Evolutionary conservation across 2,797 vertebrate species (phyloP).

Genomic region (Helostoma temminkii): DNA sequence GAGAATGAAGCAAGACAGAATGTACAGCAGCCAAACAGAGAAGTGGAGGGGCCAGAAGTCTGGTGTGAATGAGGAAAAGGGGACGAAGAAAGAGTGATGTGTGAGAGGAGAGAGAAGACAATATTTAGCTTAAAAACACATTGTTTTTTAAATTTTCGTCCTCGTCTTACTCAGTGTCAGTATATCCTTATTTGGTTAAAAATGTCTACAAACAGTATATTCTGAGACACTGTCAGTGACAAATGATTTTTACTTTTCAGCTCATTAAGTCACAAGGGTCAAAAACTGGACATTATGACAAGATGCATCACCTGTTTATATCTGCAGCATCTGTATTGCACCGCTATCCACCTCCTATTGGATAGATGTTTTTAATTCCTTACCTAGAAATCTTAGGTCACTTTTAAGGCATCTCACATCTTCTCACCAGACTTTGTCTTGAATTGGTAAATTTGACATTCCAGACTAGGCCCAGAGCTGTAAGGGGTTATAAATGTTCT

Average conservation of each 20-base stretch:
- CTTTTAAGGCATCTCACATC: conserved; percentile 7
- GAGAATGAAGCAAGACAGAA: conserved; percentile 60
- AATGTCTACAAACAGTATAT: too few relatives aligned
- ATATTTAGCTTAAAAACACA: conserved; percentile 48
- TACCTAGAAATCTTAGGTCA: conserved; percentile 18
- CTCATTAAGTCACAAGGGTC: too few relatives aligned
- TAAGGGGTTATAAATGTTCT: conserved; percentile 50
- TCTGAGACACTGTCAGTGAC: too few relatives aligned
- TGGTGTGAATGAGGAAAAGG: conserved; percentile 39
- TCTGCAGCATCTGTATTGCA: neutral
- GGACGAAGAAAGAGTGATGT: conserved; percentile 40
- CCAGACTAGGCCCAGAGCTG: conserved; percentile 1
- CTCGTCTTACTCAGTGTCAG: neutral
- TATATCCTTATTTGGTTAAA: neutral
- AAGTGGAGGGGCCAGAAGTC: conserved; percentile 57
- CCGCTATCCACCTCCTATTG: neutral
- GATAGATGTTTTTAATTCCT: conserved; percentile 3
- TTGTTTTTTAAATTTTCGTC: conserved; percentile 15
- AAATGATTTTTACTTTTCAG: too few relatives aligned
- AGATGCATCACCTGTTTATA: neutral
- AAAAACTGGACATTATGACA: neutral
- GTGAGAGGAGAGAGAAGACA: conserved; percentile 26
- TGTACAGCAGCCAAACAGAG: conserved; percentile 59
- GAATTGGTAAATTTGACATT: conserved; percentile 35
- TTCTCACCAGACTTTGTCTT: conserved; percentile 31